A percentile compares a stretch with the other conserved stretches of the same genome.
These are phyloP conservation scores for Cephalopholis sonnerati DNA, from an alignment of 2,113 vertebrate species.

Conservation along the genomic window DNA sequence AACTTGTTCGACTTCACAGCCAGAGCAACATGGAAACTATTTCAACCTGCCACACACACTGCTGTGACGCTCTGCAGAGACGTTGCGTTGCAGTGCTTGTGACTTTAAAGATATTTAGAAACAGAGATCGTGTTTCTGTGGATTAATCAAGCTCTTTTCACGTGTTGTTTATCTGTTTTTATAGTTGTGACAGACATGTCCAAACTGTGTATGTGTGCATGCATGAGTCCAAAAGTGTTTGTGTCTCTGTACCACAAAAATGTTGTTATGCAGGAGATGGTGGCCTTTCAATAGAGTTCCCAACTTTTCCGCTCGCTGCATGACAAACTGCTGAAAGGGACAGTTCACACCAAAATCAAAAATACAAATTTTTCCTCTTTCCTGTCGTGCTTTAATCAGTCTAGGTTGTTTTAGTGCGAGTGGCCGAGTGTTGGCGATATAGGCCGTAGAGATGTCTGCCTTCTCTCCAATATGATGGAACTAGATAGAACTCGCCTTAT, in stretches of 20 bases:
- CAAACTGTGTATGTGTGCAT: constrained; percentile 7
- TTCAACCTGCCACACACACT: background rate
- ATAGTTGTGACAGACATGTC: background rate
- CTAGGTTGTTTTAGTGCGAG: no score
- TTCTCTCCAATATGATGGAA: no score
- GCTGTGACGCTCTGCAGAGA: background rate
- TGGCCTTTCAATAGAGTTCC: background rate
- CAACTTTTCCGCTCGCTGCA: background rate
- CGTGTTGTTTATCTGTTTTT: constrained; percentile 20
- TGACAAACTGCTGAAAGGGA: background rate
- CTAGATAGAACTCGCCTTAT: no score
- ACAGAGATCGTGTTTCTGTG: background rate
- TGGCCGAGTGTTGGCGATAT: no score
- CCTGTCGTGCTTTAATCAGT: no score
- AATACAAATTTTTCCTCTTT: no score
- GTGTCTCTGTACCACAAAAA: constrained; percentile 79
- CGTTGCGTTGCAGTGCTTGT: background rate
- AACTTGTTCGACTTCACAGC: constrained; percentile 1
- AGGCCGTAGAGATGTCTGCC: no score
- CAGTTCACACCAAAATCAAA: no score
- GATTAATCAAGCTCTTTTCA: background rate
- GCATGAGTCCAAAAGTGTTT: constrained; percentile 42
- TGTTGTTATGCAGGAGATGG: background rate
- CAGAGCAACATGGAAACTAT: constrained; percentile 22
- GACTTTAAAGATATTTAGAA: constrained; percentile 18